A percentile compares a stretch with the other conserved stretches of the same genome.
phyloP scores from a whole-genome alignment of 2,888 invertebrate genomes.

The Mystacides longicornis region DNA sequence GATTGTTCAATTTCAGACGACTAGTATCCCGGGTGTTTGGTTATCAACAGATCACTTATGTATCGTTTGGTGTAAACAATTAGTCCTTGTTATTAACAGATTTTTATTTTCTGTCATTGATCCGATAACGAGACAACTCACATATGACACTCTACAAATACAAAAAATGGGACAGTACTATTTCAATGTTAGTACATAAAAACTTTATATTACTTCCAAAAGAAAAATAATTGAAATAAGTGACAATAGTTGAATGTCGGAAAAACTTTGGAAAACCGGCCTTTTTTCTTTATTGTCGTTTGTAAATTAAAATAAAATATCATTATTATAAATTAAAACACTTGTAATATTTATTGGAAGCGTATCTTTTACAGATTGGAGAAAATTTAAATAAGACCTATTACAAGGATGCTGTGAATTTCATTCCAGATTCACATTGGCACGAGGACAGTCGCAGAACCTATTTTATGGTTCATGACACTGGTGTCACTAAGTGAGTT shows the following conservation, averaged over 20 bases:
- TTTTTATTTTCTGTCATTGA: constrained; percentile 78
- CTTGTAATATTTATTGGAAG: not conserved
- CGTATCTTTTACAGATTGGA: not conserved
- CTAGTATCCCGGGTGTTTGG: constrained; percentile 78
- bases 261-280: not conserved
- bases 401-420: constrained; percentile 17
- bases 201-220: no score
- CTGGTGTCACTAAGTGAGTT: constrained; percentile 33
- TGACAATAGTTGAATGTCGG: not conserved
- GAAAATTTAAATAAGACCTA: constrained; percentile 8
- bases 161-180: constrained; percentile 33
- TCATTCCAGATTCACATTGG: constrained; percentile 46
- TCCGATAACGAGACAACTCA: constrained; percentile 37
- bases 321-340: not conserved
- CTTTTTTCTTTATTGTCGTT: no score
- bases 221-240: not conserved
- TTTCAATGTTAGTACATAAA: constrained; percentile 40
- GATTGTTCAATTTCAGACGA: constrained; percentile 48
- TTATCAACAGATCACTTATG: constrained; percentile 82
- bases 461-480: constrained; percentile 29
- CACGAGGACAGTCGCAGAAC: constrained; percentile 47
- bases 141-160: constrained; percentile 29
- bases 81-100: constrained; percentile 69
- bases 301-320: not conserved
- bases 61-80: constrained; percentile 90